These are phyloP conservation scores for Odocoileus hemionus DNA, from an alignment of 2,113 vertebrate genomes.

Conservation along the genomic window DNA sequence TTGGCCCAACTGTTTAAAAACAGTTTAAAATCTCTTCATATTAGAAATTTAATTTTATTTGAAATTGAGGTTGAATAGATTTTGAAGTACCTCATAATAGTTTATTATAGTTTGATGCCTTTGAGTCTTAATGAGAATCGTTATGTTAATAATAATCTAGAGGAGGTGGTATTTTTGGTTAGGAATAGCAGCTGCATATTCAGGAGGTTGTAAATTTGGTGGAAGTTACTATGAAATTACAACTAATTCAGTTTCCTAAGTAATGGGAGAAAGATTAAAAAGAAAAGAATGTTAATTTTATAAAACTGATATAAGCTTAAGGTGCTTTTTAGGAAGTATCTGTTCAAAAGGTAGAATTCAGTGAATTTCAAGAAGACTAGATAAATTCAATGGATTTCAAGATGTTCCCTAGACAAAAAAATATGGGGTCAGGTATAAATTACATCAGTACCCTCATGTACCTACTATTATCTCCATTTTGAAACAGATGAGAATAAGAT, in stretches of 20 bases:
- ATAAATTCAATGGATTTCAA: not conserved
- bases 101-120: not conserved
- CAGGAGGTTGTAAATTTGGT: not conserved
- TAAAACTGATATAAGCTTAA: not conserved
- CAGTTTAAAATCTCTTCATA: slow-evolving; percentile 11
- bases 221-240: not conserved
- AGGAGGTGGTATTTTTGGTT: not conserved
- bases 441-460: not conserved
- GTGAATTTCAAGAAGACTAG: not conserved
- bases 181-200: not conserved
- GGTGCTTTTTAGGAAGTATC: not conserved
- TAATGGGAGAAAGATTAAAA: not conserved
- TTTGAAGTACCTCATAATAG: not conserved
- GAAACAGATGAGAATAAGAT: not conserved
- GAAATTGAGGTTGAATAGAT: not conserved
- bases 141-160: not conserved
- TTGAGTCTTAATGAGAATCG: not conserved
- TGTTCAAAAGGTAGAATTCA: not conserved
- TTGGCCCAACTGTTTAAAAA: slow-evolving; percentile 18
- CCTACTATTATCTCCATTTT: not conserved
- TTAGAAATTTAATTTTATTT: slow-evolving; percentile 30
- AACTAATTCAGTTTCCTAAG: not conserved
- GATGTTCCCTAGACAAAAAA: slow-evolving; percentile 6
- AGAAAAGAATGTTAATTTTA: slow-evolving; percentile 21
- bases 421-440: not conserved